Base-by-base conservation (phyloP, 92 coral and sea anemone genomes). In the Porites rus region DNA sequence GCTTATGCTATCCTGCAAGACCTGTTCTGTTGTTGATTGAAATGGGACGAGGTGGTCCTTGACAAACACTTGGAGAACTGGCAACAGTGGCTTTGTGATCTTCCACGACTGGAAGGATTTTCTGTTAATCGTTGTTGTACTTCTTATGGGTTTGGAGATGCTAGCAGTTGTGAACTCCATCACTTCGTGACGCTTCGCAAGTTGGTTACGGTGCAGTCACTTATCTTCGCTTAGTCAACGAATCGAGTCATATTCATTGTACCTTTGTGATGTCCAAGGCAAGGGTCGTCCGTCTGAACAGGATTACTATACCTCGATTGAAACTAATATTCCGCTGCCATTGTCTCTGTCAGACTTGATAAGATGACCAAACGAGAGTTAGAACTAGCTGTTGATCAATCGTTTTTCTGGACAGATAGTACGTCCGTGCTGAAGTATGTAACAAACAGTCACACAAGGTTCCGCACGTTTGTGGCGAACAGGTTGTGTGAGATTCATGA, bases 191-290 rank as follows among this genome's bases (percentile, higher is more conserved):
- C 14, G 31, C 31, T 28, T 28, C 31, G 31, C 31, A 28, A 28
- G 31, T 28, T 28, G 31, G 31, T 28, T 28, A 28, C 31, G 31
- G 31, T 28, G 31, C 31, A 28, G 31, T 28, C 31, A 28, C 31
- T 28, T 28, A 28, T 28, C 31, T 28, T 28, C 31, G 31, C 31
- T 28, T 28, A 28, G 31, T 28, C 31, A 28, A 28, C 31, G 59
- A 63, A 2, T 10, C 19, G 16, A 43, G 60, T 58, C 14, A 1
- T 17, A 65, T 78, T 12, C 31, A 65, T 20, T 78, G 61, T 65
- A 46, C 83, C 8, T 78, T 78, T 59, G 61, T 65, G 50, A 43
- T 78, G 72, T 56, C 72, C 20, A 78, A 78, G 50, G 62, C 51
- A 8, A 11, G 72, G 8, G 12, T 53, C 10, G 72, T 54, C 4